These are phyloP conservation scores for Brachystomella parvula DNA, from an alignment of 1,140 invertebrate genomes.

Conservation along the genomic window DNA sequence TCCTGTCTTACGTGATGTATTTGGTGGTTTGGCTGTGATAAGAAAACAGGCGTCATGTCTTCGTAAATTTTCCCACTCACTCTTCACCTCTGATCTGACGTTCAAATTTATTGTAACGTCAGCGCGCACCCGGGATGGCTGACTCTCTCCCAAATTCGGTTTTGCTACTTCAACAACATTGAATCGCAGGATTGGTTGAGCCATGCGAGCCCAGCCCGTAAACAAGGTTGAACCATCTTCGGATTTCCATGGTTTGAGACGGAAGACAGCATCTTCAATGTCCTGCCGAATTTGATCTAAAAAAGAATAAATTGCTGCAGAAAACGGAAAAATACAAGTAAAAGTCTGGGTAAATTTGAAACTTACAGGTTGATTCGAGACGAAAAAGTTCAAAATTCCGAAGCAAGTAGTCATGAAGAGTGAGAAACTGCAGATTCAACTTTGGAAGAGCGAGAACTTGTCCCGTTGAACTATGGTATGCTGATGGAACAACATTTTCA, in stretches of 20 bases:
- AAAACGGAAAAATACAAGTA: conserved; percentile 19
- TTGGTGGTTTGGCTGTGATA: conserved; percentile 75
- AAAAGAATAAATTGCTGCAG: conserved; percentile 10
- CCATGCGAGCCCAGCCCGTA: conserved; percentile 92
- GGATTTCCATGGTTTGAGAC: conserved; percentile 85
- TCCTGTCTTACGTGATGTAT: conserved; percentile 60
- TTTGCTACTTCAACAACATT: conserved; percentile 90
- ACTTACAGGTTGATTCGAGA: conserved; percentile 92
- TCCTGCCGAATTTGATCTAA: conserved; percentile 96
- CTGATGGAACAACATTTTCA: conserved; percentile 95
- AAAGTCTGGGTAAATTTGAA: conserved; percentile 8
- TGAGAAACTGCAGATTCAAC: conserved; percentile 96
- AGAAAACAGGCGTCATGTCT: conserved; percentile 98
- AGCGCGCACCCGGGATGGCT: conserved; percentile 85
- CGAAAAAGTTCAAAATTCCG: conserved; percentile 97
- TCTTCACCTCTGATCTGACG: conserved; percentile 80
- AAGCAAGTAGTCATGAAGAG: conserved; percentile 94
- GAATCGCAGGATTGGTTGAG: conserved; percentile 85
- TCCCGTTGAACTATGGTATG: conserved; percentile 92
- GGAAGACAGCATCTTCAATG: conserved; percentile 89
- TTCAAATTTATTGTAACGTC: conserved; percentile 89
- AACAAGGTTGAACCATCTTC: conserved; percentile 83
- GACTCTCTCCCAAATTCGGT: conserved; percentile 83
- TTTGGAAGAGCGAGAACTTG: conserved; percentile 88
- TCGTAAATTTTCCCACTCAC: conserved; percentile 92